Base-by-base conservation (phyloP, 2,888 invertebrate species). In the Anoplius nigerrimus region DNA sequence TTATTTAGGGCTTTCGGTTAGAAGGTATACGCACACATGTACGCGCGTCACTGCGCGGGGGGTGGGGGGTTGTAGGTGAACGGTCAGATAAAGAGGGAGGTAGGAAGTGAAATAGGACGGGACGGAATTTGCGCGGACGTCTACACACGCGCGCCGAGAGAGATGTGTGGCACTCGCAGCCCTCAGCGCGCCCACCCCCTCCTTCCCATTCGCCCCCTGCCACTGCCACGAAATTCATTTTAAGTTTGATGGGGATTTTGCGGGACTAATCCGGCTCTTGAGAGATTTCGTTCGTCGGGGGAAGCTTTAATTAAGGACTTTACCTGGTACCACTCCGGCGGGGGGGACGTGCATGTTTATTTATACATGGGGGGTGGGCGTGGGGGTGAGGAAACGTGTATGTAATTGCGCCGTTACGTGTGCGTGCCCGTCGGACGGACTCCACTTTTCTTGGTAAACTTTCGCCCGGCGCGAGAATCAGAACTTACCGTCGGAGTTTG, bases 201-300 rank as follows among this genome's bases (percentile, higher is more conserved):
- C 64, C 69, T 62, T 75, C 69, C n/a, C n/a, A n/a, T n/a, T n/a
- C n/a, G n/a, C n/a, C n/a, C n/a, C n/a, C n/a, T n/a, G n/a, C n/a
- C n/a, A n/a, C n/a, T n/a, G n/a, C n/a, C n/a, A n/a, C 34, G 71
- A 80, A 82, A 81, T 78, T 81, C 81, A 81, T 81, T 80, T 79
- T 71, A 75, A 76, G 74, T 74, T 75, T 72, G 77, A 73, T 72
- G 72, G 75, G 72, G 71, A 76, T 74, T 71, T 79, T 66, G 65
- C 63, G 56, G 68, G 64, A 61, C 71, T 81, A 77, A 80, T 79
- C 75, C 75, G 75, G 63, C 72, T 72, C 73, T 75, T 74, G 70
- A 75, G 74, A 72, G 78, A 80, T 79, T 80, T 74, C 69, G 62
- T 65, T 72, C 71, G 63, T 70, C 46, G 54, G 62, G 74, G 67